A percentile compares a stretch with the other conserved stretches of the same genome.
These are phyloP conservation scores for Gavia stellata DNA, from an alignment of 2,113 vertebrate species.

Conservation along the genomic window DNA sequence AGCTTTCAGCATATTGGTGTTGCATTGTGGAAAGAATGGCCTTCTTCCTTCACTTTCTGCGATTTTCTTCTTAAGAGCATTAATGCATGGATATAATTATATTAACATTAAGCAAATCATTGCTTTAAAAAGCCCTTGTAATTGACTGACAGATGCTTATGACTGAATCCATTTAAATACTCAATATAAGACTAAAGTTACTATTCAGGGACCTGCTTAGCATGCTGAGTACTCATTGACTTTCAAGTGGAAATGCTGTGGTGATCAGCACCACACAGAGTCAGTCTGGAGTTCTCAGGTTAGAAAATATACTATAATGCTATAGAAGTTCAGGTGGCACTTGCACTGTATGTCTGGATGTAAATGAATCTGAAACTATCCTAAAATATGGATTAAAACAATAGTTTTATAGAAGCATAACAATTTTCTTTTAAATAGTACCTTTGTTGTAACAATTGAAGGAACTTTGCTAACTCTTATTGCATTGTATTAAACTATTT, in stretches of 20 bases:
- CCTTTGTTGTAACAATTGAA: neutral
- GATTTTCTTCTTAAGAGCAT: neutral
- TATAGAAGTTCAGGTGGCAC: neutral
- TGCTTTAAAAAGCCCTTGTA: neutral
- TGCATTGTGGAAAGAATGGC: neutral
- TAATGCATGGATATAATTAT: neutral
- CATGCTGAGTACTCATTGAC: neutral
- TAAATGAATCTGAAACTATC: neutral
- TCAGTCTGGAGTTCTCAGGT: neutral
- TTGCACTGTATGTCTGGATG: neutral
- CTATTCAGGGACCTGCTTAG: neutral
- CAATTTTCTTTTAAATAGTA: neutral
- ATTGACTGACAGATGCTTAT: neutral
- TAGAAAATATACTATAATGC: neutral
- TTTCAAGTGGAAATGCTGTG: neutral
- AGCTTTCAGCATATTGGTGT: neutral
- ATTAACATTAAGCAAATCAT: neutral
- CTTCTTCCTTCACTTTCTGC: neutral
- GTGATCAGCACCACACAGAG: neutral
- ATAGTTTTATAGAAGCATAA: neutral
- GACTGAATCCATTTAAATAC: neutral
- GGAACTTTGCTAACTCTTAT: neutral
- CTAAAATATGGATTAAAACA: neutral
- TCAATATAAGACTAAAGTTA: neutral
- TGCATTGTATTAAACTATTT: neutral